Evolutionary conservation across 2,797 vertebrate species (phyloP), one percentile per base, ranked within the genome.

Genomic region (Malurus splendens): DNA sequence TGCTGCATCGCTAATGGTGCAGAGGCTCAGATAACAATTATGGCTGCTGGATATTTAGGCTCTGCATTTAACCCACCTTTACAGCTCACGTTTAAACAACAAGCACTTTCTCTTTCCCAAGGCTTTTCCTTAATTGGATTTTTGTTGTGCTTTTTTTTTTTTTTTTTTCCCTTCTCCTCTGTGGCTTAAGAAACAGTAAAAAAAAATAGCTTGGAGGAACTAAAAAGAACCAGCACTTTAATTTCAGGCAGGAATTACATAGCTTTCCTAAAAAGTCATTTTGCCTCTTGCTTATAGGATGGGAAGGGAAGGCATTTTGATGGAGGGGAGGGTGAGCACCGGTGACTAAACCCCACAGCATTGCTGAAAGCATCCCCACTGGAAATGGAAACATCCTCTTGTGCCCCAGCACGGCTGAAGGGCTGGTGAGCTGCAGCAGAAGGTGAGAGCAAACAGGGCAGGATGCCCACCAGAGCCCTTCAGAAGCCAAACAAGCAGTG

Each of bases 41-140:
- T 47, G 73, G 82, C 56, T 85, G 71, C 45, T 89, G 88, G 52
- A 89, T 95, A 56, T 79, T 91, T 91, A 42, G 82, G 54, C 38
- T 90, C 80, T 70, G 64, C 62, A 79, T 81, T 77, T 67, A 88
- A 82, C 56, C 60, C 56, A 78, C 56, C 51, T 91, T 84, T 83
- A 82, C 67, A 61, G 23, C 64, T 89, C 80, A 64, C 65, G 0
- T 91, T 92, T 90, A 83, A 95, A 89, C 75, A 94, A 86, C 72
- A 79, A 85, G 52, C 47, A 59, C 77, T 87, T 88, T 90, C 66
- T 94, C 68, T 89, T 95, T 95, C 92, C 68, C 81, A 89, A 89
- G 71, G 79, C 71, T 87, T 94, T 82, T 73, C 48, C 45, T 88
- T 93, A 93, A 92, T 61, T 90, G 73, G 68, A 72, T 75, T 86